Conservation (phyloP, 2,113 vertebrate species). For the Lasiurus cinereus region DNA sequence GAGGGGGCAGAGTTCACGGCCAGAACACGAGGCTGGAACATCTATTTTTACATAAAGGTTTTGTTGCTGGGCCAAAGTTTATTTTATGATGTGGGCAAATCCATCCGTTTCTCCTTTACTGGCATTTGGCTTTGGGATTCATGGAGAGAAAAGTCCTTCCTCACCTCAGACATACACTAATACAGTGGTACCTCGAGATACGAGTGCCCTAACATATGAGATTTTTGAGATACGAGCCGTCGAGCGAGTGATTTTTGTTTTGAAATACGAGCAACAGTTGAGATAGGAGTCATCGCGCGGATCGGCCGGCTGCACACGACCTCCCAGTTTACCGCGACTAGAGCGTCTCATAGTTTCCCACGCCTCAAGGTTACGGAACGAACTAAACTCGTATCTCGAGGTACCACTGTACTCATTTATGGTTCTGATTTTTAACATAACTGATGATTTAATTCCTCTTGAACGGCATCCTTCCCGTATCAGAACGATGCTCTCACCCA, state of each 20-base stretch:
- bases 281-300: no score
- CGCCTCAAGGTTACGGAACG: no score
- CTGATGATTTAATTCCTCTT: neutral
- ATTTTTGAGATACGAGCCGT: no score
- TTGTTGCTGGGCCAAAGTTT: neutral
- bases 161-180: neutral
- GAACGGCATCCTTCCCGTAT: neutral
- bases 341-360: no score
- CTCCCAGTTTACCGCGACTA: no score
- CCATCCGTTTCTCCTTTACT: neutral
- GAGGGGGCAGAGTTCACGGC: neutral
- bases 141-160: neutral
- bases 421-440: constrained; percentile 3
- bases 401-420: neutral
- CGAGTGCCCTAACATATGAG: no score
- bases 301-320: no score
- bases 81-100: neutral
- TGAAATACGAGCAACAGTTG: no score
- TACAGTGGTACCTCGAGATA: no score
- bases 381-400: no score
- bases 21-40: neutral
- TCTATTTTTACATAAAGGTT: neutral
- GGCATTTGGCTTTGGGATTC: neutral
- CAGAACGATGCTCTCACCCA: no score
- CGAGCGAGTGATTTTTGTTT: no score